Evolutionary conservation across 2,888 invertebrate species (phyloP).

Genomic region (Philereme transversata): DNA sequence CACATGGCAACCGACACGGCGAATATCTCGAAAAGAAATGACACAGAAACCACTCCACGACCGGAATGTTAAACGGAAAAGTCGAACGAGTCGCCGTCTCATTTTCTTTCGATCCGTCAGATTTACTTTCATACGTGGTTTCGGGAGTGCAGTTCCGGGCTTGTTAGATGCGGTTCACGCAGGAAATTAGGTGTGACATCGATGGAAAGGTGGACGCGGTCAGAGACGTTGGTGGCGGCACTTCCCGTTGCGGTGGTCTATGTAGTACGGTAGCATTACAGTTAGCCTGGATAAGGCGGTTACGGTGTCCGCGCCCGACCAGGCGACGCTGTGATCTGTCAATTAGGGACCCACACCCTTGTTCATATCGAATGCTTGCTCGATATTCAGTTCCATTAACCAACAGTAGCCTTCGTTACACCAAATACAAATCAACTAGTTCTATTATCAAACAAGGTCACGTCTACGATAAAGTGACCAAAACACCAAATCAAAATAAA

Average conservation of each 20-base stretch:
- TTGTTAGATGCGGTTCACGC: constrained; percentile 55
- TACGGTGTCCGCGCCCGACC: constrained; percentile 59
- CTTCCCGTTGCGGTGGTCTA: constrained; percentile 72
- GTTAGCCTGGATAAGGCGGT: constrained; percentile 70
- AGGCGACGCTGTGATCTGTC: constrained; percentile 64
- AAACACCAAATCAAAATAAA: too few relatives aligned
- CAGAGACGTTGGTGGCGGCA: constrained; percentile 47
- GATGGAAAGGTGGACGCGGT: constrained; percentile 48
- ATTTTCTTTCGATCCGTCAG: constrained; percentile 41
- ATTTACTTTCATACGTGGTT: constrained; percentile 56
- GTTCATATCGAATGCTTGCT: constrained; percentile 61
- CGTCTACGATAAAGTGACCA: constrained; percentile 17
- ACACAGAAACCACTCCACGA: constrained; percentile 64
- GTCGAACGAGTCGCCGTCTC: constrained; percentile 41
- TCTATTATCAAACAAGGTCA: constrained; percentile 24
- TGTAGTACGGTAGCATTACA: constrained; percentile 72
- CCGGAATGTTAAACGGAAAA: constrained; percentile 60
- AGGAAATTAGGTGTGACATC: constrained; percentile 64
- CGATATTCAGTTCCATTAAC: constrained; percentile 52
- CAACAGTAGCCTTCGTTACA: constrained; percentile 44
- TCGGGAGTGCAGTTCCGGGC: constrained; percentile 56
- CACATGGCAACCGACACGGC: constrained; percentile 75
- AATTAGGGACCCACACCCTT: constrained; percentile 72
- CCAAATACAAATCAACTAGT: constrained; percentile 22
- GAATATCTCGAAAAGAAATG: constrained; percentile 66